phyloP scores from a whole-genome alignment of 2,888 invertebrate species.

The Lithodes maja region DNA sequence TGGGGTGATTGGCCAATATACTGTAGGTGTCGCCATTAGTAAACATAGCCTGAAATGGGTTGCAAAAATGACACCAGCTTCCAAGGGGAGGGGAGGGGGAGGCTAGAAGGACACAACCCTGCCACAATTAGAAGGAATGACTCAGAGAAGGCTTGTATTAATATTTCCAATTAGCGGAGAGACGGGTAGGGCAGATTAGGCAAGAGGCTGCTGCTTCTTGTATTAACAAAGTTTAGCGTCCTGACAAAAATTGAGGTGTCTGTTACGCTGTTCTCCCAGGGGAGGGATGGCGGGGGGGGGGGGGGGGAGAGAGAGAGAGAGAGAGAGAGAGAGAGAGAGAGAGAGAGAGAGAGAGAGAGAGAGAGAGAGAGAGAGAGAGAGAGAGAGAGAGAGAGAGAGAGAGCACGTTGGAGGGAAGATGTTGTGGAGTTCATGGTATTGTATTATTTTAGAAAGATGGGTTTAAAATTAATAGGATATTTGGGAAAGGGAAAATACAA shows the following conservation, averaged over 20 bases:
- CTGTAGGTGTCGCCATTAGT: too few relatives aligned
- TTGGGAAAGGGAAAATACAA: background rate
- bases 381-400: background rate
- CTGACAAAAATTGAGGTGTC: conserved; percentile 57
- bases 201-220: conserved; percentile 47
- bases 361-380: background rate
- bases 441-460: too few relatives aligned
- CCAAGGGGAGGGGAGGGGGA: background rate
- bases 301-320: background rate
- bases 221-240: conserved; percentile 63
- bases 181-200: conserved; percentile 55
- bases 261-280: conserved; percentile 40
- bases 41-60: too few relatives aligned
- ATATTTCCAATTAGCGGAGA: conserved; percentile 60
- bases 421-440: too few relatives aligned
- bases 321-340: background rate
- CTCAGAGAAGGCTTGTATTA: conserved; percentile 50
- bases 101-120: conserved; percentile 16
- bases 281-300: conserved; percentile 14
- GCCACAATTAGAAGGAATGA: conserved; percentile 57
- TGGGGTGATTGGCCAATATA: too few relatives aligned
- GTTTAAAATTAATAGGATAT: too few relatives aligned
- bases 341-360: background rate
- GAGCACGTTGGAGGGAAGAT: too few relatives aligned
- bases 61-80: background rate